Evolutionary conservation across 1,140 invertebrate species (phyloP), one percentile per base, ranked within the genome.

Genomic region (Zaprionus ghesquierei): DNA sequence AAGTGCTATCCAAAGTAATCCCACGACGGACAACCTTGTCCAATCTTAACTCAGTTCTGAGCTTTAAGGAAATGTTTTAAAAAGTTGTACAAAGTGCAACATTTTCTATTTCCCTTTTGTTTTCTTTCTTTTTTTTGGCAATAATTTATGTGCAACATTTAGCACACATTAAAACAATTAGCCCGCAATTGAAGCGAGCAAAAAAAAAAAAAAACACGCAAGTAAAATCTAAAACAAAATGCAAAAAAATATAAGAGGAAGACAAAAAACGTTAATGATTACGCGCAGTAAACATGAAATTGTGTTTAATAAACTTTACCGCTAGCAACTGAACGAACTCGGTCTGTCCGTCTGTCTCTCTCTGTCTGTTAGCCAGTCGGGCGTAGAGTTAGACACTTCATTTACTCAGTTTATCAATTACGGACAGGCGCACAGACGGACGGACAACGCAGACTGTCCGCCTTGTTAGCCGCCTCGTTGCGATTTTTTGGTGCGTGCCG

Each of bases 401-500:
- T 79, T 82, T 82, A 59, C 79, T 59, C 82, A 82, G 82, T 86
- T 86, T 87, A 86, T 86, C 79, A 86, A 87, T 85, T 86, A 77
- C 74, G 69, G 65, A 81, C 78, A 72, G 63, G 56, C 49, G 27
- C 15, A 38, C 33, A 35, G 69, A 81, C 78, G 63, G 55, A 62
- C 33, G 33, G 20, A 22, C 41, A 12, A 22, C 20, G 38, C 51
- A 49, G 38, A 55, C n/a, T 20, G 18, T 20, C 41, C 18, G 41
- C 18, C 41, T 46, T 18, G 41, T 89, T 79, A 76, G 84, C 76
- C 69, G 72, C 71, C 79, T 86, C 79, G 81, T 87, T 61, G 72
- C 66, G 35, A 68, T 62, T 54, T 69, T 41, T 51, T 73, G 66
- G 72, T 72, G 77, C 79, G 79, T 81, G 79, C 70, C 55, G 49